Base-by-base conservation (phyloP, 2,888 invertebrate genomes). In the Plagiodera versicolora region DNA sequence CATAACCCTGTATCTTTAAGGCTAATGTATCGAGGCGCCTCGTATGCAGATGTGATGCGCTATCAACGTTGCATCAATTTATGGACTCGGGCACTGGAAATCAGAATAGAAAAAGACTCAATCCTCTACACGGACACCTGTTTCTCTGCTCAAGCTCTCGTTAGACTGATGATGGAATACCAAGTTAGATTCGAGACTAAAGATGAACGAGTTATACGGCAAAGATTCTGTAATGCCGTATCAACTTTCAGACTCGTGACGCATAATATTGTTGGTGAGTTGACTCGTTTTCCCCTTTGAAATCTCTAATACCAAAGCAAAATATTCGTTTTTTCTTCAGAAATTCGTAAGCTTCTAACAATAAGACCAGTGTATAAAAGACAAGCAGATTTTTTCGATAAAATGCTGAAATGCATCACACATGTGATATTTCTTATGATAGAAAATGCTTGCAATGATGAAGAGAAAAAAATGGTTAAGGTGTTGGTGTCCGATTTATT, bases 1-100 rank as follows among this genome's bases (percentile, higher is more conserved):
- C n/a, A n/a, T n/a, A n/a, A n/a, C n/a, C n/a, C n/a, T n/a, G n/a
- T n/a, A 57, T 35, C 63, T 70, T 72, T n/a, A 51, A 80, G 80
- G 61, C 73, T 80, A 65, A 80, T 79, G 81, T 81, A 75, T 73
- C 81, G 87, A 64, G 91, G 90, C 56, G 90, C 90, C 1, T 84
- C 88, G 0, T 89, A 89, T 79, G 89, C 88, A 4, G 90, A 90
- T 76, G 85, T 87, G 20, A 80, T 87, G 75, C 85, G 88, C 57
- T 90, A 92, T 79, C 92, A 92, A 79, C 85, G 90, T 65, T 94
- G 95, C 81, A 89, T 94, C 66, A 92, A 93, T 78, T 83, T 95
- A 58, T 96, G 95, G 95, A 84, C 86, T 62, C 87, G 93, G 80
- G 90, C 92, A 55, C 83, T 95, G 58, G 87, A 91, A 78, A 85